Conservation (phyloP, 2,888 invertebrate genomes). For the Gastracanthus pulcherrimus region DNA sequence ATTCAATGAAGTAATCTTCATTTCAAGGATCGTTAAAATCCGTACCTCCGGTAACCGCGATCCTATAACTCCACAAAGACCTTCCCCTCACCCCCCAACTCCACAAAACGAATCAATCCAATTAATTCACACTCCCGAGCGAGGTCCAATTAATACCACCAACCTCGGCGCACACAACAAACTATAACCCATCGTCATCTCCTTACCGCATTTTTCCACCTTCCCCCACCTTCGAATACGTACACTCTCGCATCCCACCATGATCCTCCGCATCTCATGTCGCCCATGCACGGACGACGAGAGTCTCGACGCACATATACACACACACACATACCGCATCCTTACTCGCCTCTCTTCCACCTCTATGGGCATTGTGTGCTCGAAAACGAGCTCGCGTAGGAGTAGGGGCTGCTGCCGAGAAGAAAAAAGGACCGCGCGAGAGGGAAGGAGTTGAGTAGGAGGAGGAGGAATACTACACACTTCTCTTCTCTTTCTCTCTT, state of each 20-base stretch:
- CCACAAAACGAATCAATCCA: background rate
- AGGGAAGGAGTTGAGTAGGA: background rate
- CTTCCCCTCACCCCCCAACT: too few relatives aligned
- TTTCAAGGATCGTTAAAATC: background rate
- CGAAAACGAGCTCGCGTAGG: constrained; percentile 39
- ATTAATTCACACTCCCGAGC: background rate
- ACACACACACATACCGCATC: background rate
- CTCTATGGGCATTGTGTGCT: constrained; percentile 18
- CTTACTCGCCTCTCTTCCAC: constrained; percentile 8
- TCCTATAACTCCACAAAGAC: too few relatives aligned
- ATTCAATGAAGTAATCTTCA: too few relatives aligned
- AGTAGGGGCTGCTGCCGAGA: constrained; percentile 42
- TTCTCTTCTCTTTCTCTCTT: background rate
- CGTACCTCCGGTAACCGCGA: background rate
- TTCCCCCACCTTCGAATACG: too few relatives aligned
- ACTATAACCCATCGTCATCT: too few relatives aligned
- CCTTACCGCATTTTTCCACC: too few relatives aligned
- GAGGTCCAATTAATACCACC: background rate
- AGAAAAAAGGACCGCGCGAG: constrained; percentile 26
- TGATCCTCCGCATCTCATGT: too few relatives aligned
- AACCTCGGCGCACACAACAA: too few relatives aligned
- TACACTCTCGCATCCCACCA: too few relatives aligned
- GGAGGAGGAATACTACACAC: background rate
- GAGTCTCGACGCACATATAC: background rate
- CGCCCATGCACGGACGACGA: too few relatives aligned